Conservation (phyloP, 2,797 vertebrate genomes). For the Squalus acanthias region DNA sequence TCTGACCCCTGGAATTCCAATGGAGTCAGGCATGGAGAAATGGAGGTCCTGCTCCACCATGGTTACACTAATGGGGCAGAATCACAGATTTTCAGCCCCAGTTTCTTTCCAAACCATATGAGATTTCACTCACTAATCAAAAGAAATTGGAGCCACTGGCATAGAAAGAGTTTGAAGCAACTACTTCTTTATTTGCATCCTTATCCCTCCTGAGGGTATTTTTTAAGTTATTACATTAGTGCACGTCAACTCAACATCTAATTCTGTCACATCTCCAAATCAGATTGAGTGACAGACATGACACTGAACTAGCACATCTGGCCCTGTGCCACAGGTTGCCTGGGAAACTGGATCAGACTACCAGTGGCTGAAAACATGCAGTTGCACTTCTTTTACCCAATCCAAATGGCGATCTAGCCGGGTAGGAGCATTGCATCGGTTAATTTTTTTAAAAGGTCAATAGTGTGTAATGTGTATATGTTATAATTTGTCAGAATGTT, state of each 20-base stretch:
- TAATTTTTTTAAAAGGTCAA: background rate
- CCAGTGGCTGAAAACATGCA: background rate
- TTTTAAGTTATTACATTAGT: background rate
- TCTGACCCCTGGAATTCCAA: background rate
- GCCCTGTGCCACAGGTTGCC: background rate
- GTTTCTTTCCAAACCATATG: background rate
- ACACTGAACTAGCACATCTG: background rate
- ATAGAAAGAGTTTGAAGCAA: background rate
- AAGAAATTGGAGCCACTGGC: background rate
- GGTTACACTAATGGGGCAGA: background rate
- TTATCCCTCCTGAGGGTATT: background rate
- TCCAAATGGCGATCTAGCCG: background rate
- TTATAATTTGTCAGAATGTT: slow-evolving; percentile 29
- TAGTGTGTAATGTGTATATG: slow-evolving; percentile 16
- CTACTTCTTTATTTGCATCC: background rate
- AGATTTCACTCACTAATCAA: background rate
- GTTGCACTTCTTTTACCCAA: slow-evolving; percentile 13
- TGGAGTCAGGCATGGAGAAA: background rate
- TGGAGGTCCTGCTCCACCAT: background rate
- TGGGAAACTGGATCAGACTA: background rate
- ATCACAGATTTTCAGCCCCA: background rate
- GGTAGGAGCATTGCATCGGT: background rate
- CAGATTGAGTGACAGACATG: background rate
- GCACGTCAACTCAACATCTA: background rate
- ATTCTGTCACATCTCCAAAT: background rate